Evolutionary conservation across 2,888 invertebrate genomes (phyloP), one percentile per base, ranked within the genome.

Genomic region (Corythucha ciliata): DNA sequence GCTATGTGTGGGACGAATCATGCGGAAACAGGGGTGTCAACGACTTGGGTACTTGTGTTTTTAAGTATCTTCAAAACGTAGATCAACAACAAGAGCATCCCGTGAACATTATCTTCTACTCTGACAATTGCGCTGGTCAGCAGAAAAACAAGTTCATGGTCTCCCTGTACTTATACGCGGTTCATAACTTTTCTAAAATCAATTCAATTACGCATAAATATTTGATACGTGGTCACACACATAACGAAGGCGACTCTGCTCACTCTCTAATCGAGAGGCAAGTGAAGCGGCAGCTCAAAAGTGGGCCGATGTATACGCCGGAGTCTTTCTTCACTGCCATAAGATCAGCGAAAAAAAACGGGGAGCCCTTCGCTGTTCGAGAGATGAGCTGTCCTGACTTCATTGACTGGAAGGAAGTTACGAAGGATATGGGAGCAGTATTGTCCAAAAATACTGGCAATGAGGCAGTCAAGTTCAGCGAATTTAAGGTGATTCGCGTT

Each of bases 1-100:
- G 62, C 49, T 63, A 49, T 52, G 48, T 61, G 24, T 61, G 61
- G 61, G 39, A 59, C 48, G 60, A 60, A 47, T 48, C 39, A 5
- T 49, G 58, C 32, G 60, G 55, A 29, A 40, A 54, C 16, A 20
- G 58, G 14, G 59, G 59, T 21, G 57, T 56, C 18, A 57, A 49
- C 42, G 60, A 62, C 57, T 59, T 62, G 21, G 60, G 55, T 18
- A 56, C 48, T 21, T 59, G 59, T 53, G 34, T 62, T 25, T 50
- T 54, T 6, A 48, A 50, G 16, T 59, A 52, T 40, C 36, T 56
- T 10, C 10, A 29, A 12, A 29, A 29, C 12, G 29, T 29, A 29
- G 12, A 29, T 29, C 10, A 29, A 10, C 10, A 12, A 29, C 10
- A 10, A 10, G 12, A 10, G 29, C 10, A 29, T 29, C 10, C 10